Percentiles rank a stretch among this genome's conserved stretches.
phyloP scores from a whole-genome alignment of 2,888 invertebrate species.

The Troglohyphantes excavatus region DNA sequence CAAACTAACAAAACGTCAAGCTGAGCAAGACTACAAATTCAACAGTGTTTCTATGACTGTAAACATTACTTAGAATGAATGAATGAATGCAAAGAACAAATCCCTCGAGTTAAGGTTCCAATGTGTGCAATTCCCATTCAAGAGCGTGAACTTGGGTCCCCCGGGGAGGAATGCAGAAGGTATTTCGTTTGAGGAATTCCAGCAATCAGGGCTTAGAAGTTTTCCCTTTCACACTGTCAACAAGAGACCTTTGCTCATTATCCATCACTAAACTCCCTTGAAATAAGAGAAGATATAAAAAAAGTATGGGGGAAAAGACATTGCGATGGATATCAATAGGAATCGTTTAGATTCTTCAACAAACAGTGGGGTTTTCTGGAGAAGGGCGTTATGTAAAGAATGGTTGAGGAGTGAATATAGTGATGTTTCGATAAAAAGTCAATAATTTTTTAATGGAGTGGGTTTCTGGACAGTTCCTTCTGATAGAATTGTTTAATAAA shows the following conservation, averaged over 20 bases:
- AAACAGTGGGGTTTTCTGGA: too few relatives aligned
- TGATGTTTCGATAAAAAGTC: too few relatives aligned
- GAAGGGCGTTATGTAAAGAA: too few relatives aligned
- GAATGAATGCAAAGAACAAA: background rate
- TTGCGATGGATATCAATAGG: constrained; percentile 7
- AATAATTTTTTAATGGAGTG: too few relatives aligned
- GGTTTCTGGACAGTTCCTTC: too few relatives aligned
- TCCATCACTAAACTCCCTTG: background rate
- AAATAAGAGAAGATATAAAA: background rate
- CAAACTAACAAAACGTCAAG: too few relatives aligned
- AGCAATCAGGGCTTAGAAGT: constrained; percentile 30
- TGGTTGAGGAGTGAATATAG: too few relatives aligned
- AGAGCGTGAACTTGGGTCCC: background rate
- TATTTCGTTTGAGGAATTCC: constrained; percentile 18
- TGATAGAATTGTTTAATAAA: too few relatives aligned
- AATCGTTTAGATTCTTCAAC: background rate
- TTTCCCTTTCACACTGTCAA: constrained; percentile 18
- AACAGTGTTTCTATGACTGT: background rate
- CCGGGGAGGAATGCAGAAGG: constrained; percentile 10
- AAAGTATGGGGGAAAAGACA: background rate
- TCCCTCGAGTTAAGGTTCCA: background rate
- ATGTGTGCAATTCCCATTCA: background rate
- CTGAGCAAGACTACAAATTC: too few relatives aligned
- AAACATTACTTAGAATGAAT: background rate
- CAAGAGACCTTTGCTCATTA: constrained; percentile 35